phyloP scores from a whole-genome alignment of 2,113 vertebrate species.

The Jacana jacana region DNA sequence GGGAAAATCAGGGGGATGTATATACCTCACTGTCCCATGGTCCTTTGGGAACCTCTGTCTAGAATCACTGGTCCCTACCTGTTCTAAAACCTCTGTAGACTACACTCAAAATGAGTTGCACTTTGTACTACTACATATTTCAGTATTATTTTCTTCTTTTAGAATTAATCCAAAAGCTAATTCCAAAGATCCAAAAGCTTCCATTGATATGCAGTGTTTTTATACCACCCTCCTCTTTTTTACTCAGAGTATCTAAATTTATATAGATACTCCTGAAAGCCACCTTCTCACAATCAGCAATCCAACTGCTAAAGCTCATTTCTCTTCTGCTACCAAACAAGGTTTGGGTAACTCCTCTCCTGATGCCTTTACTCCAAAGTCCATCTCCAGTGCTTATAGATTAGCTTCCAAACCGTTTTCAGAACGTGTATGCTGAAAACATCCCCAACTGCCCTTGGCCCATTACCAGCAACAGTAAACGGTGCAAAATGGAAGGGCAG shows the following conservation, averaged over 20 bases:
- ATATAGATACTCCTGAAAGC: not conserved
- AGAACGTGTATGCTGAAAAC: not conserved
- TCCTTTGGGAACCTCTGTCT: not conserved
- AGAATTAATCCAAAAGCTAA: not conserved
- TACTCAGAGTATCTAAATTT: not conserved
- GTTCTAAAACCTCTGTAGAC: not conserved
- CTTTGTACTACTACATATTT: not conserved
- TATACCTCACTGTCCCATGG: not conserved
- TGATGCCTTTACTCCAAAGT: not conserved
- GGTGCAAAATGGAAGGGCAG: not conserved
- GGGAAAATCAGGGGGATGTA: not conserved
- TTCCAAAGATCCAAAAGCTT: not conserved
- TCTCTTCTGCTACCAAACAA: not conserved
- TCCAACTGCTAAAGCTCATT: not conserved
- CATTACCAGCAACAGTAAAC: not conserved
- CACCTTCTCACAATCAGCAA: not conserved
- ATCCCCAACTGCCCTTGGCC: not conserved
- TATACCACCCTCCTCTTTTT: not conserved
- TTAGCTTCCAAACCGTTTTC: not conserved
- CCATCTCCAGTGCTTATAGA: not conserved
- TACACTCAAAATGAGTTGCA: not conserved
- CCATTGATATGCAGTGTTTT: not conserved
- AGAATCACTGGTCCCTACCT: not conserved
- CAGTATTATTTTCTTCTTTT: not conserved
- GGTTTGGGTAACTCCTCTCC: not conserved